phyloP scores from a whole-genome alignment of 2,113 vertebrate genomes.

The Macrotis lagotis region DNA sequence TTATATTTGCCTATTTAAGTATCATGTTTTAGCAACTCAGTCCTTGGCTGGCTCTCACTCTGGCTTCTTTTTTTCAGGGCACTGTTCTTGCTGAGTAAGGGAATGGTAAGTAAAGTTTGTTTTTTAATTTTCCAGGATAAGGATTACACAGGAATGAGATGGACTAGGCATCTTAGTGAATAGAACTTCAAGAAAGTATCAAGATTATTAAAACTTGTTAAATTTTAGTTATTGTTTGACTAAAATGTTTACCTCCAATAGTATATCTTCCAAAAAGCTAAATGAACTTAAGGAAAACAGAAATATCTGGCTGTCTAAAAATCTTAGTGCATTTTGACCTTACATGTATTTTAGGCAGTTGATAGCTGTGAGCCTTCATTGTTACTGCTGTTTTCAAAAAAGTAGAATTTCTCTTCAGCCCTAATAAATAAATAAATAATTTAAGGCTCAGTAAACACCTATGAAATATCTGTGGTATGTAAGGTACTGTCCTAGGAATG shows the following conservation, averaged over 20 bases:
- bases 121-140: background rate
- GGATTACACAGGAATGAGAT: background rate
- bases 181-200: background rate
- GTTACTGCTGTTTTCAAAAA: background rate
- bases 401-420: background rate
- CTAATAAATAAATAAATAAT: background rate
- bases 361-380: background rate
- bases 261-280: background rate
- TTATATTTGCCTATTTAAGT: background rate
- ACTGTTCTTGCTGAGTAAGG: slow-evolving; percentile 97
- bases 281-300: background rate
- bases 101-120: slow-evolving; percentile 91
- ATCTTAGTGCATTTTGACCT: no score
- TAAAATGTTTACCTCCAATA: background rate
- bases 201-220: background rate
- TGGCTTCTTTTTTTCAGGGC: slow-evolving; percentile 86
- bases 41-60: slow-evolving; percentile 4
- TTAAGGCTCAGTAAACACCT: background rate
- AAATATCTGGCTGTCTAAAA: background rate
- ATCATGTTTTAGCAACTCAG: background rate
- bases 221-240: background rate
- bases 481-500: background rate
- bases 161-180: background rate
- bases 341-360: background rate
- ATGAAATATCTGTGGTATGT: background rate